Evolutionary conservation across 2,113 vertebrate genomes (phyloP).

Genomic region (Climacteris rufus): DNA sequence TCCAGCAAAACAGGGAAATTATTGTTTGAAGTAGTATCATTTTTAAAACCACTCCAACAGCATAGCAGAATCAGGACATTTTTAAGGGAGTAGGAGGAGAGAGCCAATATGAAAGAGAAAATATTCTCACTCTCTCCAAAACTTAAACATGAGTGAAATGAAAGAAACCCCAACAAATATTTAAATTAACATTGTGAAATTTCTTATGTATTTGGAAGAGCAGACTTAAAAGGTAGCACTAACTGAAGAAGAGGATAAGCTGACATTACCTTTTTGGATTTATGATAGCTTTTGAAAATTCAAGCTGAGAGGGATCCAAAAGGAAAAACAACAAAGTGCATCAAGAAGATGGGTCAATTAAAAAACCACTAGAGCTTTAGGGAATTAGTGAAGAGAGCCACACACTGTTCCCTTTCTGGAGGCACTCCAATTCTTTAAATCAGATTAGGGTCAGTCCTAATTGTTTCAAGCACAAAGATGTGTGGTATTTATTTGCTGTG

Average conservation of each 20-base stretch:
- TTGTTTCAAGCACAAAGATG: conserved; percentile 49
- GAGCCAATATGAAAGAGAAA: conserved; percentile 18
- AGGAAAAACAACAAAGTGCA: conserved; percentile 2
- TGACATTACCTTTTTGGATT: conserved; percentile 8
- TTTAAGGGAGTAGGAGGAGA: background rate
- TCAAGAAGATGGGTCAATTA: background rate
- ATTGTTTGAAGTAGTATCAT: background rate
- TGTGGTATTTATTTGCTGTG: conserved; percentile 55
- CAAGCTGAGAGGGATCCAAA: background rate
- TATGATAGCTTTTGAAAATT: conserved; percentile 20
- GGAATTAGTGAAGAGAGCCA: background rate
- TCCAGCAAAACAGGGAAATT: background rate
- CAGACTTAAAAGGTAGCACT: conserved; percentile 14
- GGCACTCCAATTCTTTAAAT: conserved; percentile 37
- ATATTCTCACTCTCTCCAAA: background rate
- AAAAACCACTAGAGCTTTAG: background rate
- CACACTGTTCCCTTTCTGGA: conserved; percentile 21
- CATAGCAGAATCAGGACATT: background rate
- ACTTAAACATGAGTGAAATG: background rate
- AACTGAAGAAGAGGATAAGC: background rate
- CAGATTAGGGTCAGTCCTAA: conserved; percentile 55
- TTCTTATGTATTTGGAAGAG: background rate
- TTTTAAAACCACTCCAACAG: background rate
- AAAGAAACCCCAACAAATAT: background rate
- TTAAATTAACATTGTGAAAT: conserved; percentile 41